Evolutionary conservation across 2,113 vertebrate genomes (phyloP).

Genomic region (Psettodes erumei): DNA sequence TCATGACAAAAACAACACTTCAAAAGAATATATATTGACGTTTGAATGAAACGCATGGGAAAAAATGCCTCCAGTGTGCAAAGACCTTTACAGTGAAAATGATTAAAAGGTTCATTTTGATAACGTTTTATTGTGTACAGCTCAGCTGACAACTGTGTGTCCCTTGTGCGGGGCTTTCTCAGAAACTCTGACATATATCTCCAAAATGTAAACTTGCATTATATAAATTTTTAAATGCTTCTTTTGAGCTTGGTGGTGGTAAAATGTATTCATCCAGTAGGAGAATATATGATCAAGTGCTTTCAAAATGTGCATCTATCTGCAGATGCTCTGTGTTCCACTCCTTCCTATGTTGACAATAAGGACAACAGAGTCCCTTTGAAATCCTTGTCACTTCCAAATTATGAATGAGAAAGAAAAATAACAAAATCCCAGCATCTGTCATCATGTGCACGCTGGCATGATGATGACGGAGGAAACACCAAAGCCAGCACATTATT

Average conservation of each 20-base stretch:
- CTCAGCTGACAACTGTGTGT: constrained; percentile 6
- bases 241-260: neutral
- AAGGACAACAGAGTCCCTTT: constrained; percentile 43
- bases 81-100: neutral
- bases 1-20: no score
- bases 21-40: no score
- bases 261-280: neutral
- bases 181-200: constrained; percentile 1
- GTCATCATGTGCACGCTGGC: constrained; percentile 40
- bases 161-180: neutral
- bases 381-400: constrained; percentile 42
- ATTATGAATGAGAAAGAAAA: constrained; percentile 54
- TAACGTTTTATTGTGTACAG: constrained; percentile 10
- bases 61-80: no score
- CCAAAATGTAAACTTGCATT: neutral
- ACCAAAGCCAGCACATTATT: constrained; percentile 64
- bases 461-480: constrained; percentile 32
- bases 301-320: neutral
- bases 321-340: constrained; percentile 26
- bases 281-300: neutral
- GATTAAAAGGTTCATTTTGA: constrained; percentile 3
- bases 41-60: no score
- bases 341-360: constrained; percentile 27
- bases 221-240: neutral
- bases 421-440: constrained; percentile 46